These are phyloP conservation scores for Glandiceps talaboti DNA, from an alignment of 53 echinoderm and acorn worm species.

Conservation along the genomic window DNA sequence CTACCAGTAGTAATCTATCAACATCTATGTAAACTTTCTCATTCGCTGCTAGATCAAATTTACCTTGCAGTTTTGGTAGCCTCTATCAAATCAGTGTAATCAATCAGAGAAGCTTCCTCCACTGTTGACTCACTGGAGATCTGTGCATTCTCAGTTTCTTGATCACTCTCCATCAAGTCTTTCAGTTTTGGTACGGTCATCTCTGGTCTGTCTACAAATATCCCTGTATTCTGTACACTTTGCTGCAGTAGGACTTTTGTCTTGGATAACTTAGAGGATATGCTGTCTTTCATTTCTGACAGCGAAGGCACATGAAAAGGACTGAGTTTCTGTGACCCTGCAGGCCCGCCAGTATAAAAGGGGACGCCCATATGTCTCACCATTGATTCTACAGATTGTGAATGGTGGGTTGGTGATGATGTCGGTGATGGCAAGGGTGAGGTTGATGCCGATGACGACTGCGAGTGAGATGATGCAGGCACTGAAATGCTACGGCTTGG, in stretches of 20 bases:
- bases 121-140: not conserved
- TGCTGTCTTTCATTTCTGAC: constrained; percentile 4
- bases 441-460: not conserved
- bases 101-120: not conserved
- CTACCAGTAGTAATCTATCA: too few species aligned
- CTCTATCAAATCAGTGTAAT: not conserved
- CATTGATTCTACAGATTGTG: not conserved
- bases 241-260: constrained; percentile 22
- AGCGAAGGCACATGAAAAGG: not conserved
- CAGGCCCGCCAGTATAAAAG: not conserved
- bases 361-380: not conserved
- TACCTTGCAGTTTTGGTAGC: not conserved
- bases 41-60: too few species aligned
- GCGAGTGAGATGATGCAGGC: not conserved
- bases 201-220: not conserved
- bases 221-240: not conserved
- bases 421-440: not conserved
- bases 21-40: too few species aligned
- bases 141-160: not conserved
- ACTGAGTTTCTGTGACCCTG: not conserved
- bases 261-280: constrained; percentile 30
- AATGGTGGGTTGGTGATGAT: not conserved
- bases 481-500: not conserved
- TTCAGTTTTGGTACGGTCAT: not conserved
- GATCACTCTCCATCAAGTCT: not conserved